Evolutionary conservation across 2,113 vertebrate genomes (phyloP), one percentile per base, ranked within the genome.

Genomic region (Eupsittula cactorum): DNA sequence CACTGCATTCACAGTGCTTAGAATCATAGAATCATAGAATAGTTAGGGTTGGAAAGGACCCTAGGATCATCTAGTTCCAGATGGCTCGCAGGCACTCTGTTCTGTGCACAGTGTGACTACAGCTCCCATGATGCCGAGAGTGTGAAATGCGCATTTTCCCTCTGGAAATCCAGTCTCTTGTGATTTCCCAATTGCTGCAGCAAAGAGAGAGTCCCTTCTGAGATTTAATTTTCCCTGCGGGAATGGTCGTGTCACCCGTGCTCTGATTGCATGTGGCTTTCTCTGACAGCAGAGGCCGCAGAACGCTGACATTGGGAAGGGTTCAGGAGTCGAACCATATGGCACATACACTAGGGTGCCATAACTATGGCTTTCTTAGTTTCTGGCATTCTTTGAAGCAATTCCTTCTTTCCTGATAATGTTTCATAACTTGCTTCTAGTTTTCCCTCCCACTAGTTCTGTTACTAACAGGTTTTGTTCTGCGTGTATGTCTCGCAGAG

Each of bases 91-190:
- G 76, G 10, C 65, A 2, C 73, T 31, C 35, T 33, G 25, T 24
- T 55, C 74, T 7, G 35, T 27, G 16, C 4, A 4, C 35, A 2
- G 39, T 15, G 41, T 47, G 84, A 97, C 97, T 94, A 93, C 96
- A 97, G 55, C 57, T 96, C 95, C 97, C 96, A 50, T 93, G 47
- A 91, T 93, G 90, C 97, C 27, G 12, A 7, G 12, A 63, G 13
- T 7, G 3, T 27, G 44, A 82, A 47, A 87, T 57, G 60, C 67
- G 10, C 24, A 5, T 49, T 85, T 74, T 77, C 47, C 74, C 39
- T 16, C 75, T 90, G 94, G 84, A 84, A 88, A 88, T 37, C 68
- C 39, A 67, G 42, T 31, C 80, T 70, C 76, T 57, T 25, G 65
- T 83, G 88, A 88, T 67, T 97, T 95, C 84, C 91, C 53, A 83